Evolutionary conservation across 2,888 invertebrate genomes (phyloP).

Genomic region (Eulithis prunata): DNA sequence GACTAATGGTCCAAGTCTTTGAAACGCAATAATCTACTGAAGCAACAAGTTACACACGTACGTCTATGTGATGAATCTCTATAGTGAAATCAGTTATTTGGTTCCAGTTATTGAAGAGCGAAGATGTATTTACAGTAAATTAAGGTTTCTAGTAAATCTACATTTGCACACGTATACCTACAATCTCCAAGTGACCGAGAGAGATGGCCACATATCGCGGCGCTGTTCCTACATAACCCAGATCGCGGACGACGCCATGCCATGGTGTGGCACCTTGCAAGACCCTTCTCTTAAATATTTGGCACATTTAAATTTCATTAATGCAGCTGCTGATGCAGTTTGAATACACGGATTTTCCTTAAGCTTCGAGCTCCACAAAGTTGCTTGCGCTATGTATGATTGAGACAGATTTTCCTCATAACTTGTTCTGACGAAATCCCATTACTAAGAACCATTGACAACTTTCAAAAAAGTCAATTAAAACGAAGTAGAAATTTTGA

Average conservation of each 20-base stretch:
- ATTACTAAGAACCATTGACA: slow-evolving; percentile 22
- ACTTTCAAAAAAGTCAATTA: slow-evolving; percentile 33
- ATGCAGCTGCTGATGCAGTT: slow-evolving; percentile 29
- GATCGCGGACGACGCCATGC: slow-evolving; percentile 60
- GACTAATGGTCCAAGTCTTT: slow-evolving; percentile 4
- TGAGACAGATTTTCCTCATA: slow-evolving; percentile 16
- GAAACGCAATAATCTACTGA: slow-evolving; percentile 4
- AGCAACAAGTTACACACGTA: slow-evolving; percentile 41
- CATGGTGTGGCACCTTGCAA: slow-evolving; percentile 57
- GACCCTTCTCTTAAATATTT: slow-evolving; percentile 64
- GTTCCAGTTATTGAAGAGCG: slow-evolving; percentile 13
- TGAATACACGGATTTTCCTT: slow-evolving; percentile 35
- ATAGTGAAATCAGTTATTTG: slow-evolving; percentile 55
- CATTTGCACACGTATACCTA: slow-evolving; percentile 39
- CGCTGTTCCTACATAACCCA: slow-evolving; percentile 64
- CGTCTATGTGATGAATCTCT: slow-evolving; percentile 49
- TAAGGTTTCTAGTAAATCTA: slow-evolving; percentile 41
- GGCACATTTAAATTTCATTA: slow-evolving; percentile 56
- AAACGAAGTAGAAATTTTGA: slow-evolving; percentile 30
- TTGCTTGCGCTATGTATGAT: slow-evolving; percentile 4
- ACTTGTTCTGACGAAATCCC: slow-evolving; percentile 15
- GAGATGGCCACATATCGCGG: slow-evolving; percentile 51
- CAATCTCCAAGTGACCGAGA: slow-evolving; percentile 50
- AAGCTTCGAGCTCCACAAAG: slow-evolving; percentile 25
- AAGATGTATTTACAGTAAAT: slow-evolving; percentile 30